phyloP scores from a whole-genome alignment of 2,888 invertebrate genomes.

The Lissocephala sabroskyi region DNA sequence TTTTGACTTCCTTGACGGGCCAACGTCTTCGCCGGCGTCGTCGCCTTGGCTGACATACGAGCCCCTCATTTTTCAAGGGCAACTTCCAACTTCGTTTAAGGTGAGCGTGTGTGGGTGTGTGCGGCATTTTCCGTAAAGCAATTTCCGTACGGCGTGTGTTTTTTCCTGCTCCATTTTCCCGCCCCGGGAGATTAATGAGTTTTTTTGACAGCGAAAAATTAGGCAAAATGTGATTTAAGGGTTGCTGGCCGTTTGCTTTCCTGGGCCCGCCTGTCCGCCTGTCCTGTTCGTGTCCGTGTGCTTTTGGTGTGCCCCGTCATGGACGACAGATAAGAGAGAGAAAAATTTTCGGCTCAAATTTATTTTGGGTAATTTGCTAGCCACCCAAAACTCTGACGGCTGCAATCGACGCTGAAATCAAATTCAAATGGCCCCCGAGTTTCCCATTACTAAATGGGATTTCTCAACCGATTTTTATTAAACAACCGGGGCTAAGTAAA shows the following conservation, averaged over 20 bases:
- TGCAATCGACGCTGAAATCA: too few species aligned
- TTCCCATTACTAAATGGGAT: too few species aligned
- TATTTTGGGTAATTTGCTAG: slow-evolving; percentile 40
- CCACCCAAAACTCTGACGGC: too few species aligned
- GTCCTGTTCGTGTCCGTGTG: slow-evolving; percentile 20
- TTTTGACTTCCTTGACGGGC: too few species aligned
- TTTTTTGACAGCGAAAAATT: slow-evolving; percentile 70
- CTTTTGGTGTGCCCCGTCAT: slow-evolving; percentile 26
- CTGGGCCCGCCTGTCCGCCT: neutral
- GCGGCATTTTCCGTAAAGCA: slow-evolving; percentile 44
- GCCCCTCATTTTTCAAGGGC: slow-evolving; percentile 58
- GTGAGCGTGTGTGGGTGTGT: slow-evolving; percentile 20
- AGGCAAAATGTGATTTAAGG: slow-evolving; percentile 67
- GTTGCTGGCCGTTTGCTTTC: slow-evolving; percentile 30
- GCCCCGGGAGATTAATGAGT: slow-evolving; percentile 64
- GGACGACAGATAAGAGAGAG: slow-evolving; percentile 8
- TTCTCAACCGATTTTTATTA: too few species aligned
- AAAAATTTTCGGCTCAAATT: slow-evolving; percentile 35
- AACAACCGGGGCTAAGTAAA: too few species aligned
- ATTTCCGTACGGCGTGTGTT: slow-evolving; percentile 56
- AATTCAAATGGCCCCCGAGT: too few species aligned
- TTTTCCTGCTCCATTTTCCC: slow-evolving; percentile 52
- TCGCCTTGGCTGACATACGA: slow-evolving; percentile 47
- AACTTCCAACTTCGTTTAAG: slow-evolving; percentile 27
- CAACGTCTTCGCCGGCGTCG: too few species aligned